phyloP scores from a whole-genome alignment of 2,113 vertebrate species.

The Menidia beryllina region DNA sequence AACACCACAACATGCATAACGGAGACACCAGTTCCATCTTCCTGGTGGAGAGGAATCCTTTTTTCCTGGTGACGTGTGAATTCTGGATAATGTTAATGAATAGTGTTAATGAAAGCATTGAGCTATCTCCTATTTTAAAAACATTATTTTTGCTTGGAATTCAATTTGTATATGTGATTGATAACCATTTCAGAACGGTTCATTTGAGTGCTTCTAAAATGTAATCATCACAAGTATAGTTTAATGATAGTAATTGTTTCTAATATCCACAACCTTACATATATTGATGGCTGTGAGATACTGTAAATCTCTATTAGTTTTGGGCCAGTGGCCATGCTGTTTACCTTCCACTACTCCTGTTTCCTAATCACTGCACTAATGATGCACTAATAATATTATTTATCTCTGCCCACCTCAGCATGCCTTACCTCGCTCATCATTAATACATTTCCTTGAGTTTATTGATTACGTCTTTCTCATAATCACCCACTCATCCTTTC shows the following conservation, averaged over 20 bases:
- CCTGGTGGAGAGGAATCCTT: conserved; percentile 3
- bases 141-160: neutral
- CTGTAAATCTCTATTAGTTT: conserved; percentile 16
- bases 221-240: neutral
- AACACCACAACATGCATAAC: conserved; percentile 22
- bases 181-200: no score
- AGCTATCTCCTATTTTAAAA: no score
- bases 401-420: conserved; percentile 19
- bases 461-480: conserved; percentile 55
- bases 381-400: conserved; percentile 43
- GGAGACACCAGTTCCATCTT: conserved; percentile 31
- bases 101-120: no score
- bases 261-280: neutral
- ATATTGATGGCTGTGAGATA: conserved; percentile 17
- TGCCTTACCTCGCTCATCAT: conserved; percentile 30
- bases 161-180: neutral
- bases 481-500: conserved; percentile 40
- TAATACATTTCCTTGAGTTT: conserved; percentile 47
- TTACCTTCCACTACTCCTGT: conserved; percentile 5
- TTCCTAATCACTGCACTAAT: conserved; percentile 41
- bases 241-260: neutral
- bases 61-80: neutral
- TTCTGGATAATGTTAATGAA: neutral
- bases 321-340: conserved; percentile 13
- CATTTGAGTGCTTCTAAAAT: no score